Percentiles rank a stretch among this genome's conserved stretches.
These are phyloP conservation scores for Holothuria scabra DNA, from an alignment of 53 echinoderm and acorn worm genomes.

Conservation along the genomic window DNA sequence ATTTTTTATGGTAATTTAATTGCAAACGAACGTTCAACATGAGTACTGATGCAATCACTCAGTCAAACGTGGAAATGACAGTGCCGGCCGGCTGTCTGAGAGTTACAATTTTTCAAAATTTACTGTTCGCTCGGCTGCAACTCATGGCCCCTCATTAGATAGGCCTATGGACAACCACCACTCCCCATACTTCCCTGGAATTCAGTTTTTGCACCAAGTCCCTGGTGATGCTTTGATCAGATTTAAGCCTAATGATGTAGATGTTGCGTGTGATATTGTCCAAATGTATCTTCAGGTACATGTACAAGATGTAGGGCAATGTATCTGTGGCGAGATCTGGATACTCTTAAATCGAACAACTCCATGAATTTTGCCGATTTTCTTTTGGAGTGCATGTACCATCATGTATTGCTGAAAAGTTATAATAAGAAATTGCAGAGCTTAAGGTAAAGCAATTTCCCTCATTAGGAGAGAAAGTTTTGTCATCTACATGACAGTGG, in stretches of 20 bases:
- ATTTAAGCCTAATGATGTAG: slow-evolving; percentile 37
- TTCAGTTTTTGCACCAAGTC: too few relatives aligned
- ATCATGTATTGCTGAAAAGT: slow-evolving; percentile 53
- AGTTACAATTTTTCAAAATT: too few relatives aligned
- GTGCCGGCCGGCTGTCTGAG: too few relatives aligned
- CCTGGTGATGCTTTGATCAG: slow-evolving; percentile 50
- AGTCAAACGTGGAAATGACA: too few relatives aligned
- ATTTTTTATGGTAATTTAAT: too few relatives aligned
- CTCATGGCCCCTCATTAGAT: too few relatives aligned
- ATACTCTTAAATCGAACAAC: not conserved
- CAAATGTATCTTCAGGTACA: slow-evolving; percentile 60
- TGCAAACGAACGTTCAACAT: too few relatives aligned
- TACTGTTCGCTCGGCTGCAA: too few relatives aligned
- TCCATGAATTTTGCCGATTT: slow-evolving; percentile 46
- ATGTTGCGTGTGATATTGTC: slow-evolving; percentile 43
- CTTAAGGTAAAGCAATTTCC: slow-evolving; percentile 4
- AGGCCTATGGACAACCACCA: too few relatives aligned
- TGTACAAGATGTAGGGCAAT: slow-evolving; percentile 3
- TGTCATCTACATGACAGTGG: slow-evolving; percentile 26
- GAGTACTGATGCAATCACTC: too few relatives aligned
- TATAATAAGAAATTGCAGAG: slow-evolving; percentile 44
- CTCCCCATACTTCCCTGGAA: too few relatives aligned
- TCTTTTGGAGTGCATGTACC: slow-evolving; percentile 55
- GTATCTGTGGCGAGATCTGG: slow-evolving; percentile 46
- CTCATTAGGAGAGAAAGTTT: not conserved